A percentile compares a stretch with the other conserved stretches of the same genome.
phyloP scores from a whole-genome alignment of 2,797 vertebrate species.

The Liparis tanakae region DNA sequence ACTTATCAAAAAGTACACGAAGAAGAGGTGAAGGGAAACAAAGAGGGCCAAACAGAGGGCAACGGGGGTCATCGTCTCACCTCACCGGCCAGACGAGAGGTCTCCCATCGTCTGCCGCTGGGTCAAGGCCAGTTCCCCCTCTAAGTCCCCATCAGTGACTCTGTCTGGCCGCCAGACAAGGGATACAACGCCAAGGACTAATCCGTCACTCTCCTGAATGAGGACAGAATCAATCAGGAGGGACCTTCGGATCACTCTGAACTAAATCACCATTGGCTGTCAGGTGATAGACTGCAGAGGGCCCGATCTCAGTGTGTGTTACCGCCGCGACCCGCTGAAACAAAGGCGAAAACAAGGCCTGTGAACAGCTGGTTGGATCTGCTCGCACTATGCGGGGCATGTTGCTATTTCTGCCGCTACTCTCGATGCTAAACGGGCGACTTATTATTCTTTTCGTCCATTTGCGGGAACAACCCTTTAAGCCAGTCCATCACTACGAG shows the following conservation, averaged over 20 bases:
- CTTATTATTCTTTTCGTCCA: slow-evolving; percentile 67
- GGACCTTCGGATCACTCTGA: slow-evolving; percentile 55
- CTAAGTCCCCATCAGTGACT: slow-evolving; percentile 60
- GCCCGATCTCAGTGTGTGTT: slow-evolving; percentile 36
- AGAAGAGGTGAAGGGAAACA: slow-evolving; percentile 12
- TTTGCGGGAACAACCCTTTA: slow-evolving; percentile 64
- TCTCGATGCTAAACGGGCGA: background rate
- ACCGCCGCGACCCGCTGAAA: slow-evolving; percentile 49
- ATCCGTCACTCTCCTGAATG: slow-evolving; percentile 75
- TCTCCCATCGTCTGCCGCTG: slow-evolving; percentile 63
- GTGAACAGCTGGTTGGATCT: slow-evolving; percentile 63
- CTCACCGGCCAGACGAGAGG: slow-evolving; percentile 68
- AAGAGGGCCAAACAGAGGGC: slow-evolving; percentile 55
- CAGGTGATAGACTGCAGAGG: slow-evolving; percentile 56
- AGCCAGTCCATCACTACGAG: slow-evolving; percentile 72
- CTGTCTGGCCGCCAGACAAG: slow-evolving; percentile 46
- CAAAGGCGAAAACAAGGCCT: slow-evolving; percentile 8
- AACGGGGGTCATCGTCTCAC: slow-evolving; percentile 66
- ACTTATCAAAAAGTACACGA: slow-evolving; percentile 26
- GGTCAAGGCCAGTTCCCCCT: slow-evolving; percentile 75
- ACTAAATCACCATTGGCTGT: slow-evolving; percentile 68
- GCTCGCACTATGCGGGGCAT: background rate
- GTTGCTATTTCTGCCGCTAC: slow-evolving; percentile 7
- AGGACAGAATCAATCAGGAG: slow-evolving; percentile 78
- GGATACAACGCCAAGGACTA: slow-evolving; percentile 50